A percentile compares a stretch with the other conserved stretches of the same genome.
phyloP scores from a whole-genome alignment of 2,888 invertebrate species.

The Proisotoma minuta region DNA sequence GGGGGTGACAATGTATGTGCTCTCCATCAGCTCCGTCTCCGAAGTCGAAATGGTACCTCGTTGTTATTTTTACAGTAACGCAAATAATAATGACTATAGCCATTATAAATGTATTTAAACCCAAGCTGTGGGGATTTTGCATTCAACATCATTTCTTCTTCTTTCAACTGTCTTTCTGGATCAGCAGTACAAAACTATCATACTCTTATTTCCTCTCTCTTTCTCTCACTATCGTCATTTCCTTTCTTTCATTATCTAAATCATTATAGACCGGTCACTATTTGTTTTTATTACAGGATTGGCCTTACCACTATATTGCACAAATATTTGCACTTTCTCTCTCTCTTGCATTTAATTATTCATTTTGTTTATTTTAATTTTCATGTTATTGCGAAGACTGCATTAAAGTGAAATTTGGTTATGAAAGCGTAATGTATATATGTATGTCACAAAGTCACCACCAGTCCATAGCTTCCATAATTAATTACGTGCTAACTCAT shows the following conservation, averaged over 20 bases:
- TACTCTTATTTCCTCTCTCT: slow-evolving; percentile 5
- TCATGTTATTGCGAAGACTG: too few species aligned
- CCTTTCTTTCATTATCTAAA: slow-evolving; percentile 7
- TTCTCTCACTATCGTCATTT: slow-evolving; percentile 2
- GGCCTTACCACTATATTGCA: too few species aligned
- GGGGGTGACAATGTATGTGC: slow-evolving; percentile 58
- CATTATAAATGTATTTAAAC: slow-evolving; percentile 21
- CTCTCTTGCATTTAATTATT: too few species aligned
- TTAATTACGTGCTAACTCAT: background rate
- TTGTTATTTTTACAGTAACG: slow-evolving; percentile 19
- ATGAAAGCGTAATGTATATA: too few species aligned
- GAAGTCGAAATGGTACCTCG: slow-evolving; percentile 58
- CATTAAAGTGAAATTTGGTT: too few species aligned
- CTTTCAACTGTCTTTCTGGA: slow-evolving; percentile 46
- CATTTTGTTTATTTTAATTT: too few species aligned
- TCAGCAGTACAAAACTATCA: slow-evolving; percentile 2
- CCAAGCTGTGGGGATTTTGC: slow-evolving; percentile 24
- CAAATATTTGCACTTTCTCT: too few species aligned
- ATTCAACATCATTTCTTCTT: slow-evolving; percentile 37
- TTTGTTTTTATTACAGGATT: too few species aligned
- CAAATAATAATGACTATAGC: background rate
- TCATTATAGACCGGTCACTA: too few species aligned
- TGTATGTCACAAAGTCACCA: slow-evolving; percentile 19
- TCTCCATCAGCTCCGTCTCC: slow-evolving; percentile 59
- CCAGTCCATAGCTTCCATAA: background rate